A percentile compares a stretch with the other conserved stretches of the same genome.
These are phyloP conservation scores for Abrostola tripartita DNA, from an alignment of 2,888 invertebrate genomes.

Conservation along the genomic window DNA sequence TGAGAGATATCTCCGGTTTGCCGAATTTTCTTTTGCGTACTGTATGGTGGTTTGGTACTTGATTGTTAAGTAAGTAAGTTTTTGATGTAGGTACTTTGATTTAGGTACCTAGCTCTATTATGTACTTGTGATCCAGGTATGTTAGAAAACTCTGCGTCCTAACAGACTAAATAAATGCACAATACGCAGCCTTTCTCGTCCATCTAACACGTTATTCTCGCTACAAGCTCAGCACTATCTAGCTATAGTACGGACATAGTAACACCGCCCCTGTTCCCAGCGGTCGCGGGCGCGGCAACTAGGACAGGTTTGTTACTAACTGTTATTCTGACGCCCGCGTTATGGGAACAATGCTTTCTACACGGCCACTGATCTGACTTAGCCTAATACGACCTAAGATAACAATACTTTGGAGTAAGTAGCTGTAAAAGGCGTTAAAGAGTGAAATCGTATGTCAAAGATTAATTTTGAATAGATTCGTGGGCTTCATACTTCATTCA, in stretches of 20 bases:
- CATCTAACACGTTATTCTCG: not conserved
- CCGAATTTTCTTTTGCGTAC: no score
- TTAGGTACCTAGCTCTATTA: no score
- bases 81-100: no score
- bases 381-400: not conserved
- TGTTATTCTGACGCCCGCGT: slow-evolving; percentile 22
- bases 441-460: not conserved
- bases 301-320: slow-evolving; percentile 50
- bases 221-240: slow-evolving; percentile 6
- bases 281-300: slow-evolving; percentile 43
- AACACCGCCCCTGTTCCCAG: slow-evolving; percentile 47
- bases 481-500: no score
- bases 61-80: no score
- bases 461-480: no score
- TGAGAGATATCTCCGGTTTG: no score
- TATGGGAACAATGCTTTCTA: slow-evolving; percentile 33
- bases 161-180: not conserved
- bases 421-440: not conserved
- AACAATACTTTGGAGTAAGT: not conserved
- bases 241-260: slow-evolving; percentile 40
- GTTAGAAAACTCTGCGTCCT: no score
- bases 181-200: not conserved
- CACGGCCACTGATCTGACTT: slow-evolving; percentile 12
- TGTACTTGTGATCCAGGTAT: no score
- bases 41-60: no score